phyloP scores from a whole-genome alignment of 2,797 vertebrate genomes.

The Fratercula arctica region DNA sequence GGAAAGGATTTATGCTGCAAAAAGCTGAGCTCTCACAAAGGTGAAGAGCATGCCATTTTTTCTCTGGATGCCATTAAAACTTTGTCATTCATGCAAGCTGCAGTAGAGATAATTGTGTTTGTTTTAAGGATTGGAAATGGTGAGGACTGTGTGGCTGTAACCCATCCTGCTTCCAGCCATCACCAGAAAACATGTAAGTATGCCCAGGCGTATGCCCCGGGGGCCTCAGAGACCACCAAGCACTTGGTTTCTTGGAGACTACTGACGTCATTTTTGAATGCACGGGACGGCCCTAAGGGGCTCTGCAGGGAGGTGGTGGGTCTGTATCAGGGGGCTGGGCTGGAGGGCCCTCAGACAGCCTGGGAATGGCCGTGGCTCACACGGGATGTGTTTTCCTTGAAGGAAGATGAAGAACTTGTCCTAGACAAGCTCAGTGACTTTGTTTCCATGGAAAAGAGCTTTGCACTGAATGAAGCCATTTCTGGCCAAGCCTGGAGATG shows the following conservation, averaged over 20 bases:
- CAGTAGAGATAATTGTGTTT: background rate
- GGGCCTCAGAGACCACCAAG: background rate
- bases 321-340: background rate
- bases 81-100: background rate
- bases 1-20: background rate
- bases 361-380: background rate
- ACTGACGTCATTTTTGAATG: background rate
- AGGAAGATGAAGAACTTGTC: background rate
- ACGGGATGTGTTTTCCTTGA: rapidly evolving
- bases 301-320: background rate
- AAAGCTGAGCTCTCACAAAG: background rate
- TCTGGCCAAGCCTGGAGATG: background rate
- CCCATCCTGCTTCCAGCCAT: background rate
- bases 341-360: background rate
- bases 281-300: rapidly evolving
- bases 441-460: background rate
- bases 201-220: rapidly evolving
- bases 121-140: background rate
- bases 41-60: background rate
- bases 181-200: background rate
- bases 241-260: background rate
- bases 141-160: background rate
- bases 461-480: background rate
- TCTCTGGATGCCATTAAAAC: background rate
- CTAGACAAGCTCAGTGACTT: background rate